Evolutionary conservation across 2,113 vertebrate species (phyloP).

Genomic region (Chloropsis cyanopogon): DNA sequence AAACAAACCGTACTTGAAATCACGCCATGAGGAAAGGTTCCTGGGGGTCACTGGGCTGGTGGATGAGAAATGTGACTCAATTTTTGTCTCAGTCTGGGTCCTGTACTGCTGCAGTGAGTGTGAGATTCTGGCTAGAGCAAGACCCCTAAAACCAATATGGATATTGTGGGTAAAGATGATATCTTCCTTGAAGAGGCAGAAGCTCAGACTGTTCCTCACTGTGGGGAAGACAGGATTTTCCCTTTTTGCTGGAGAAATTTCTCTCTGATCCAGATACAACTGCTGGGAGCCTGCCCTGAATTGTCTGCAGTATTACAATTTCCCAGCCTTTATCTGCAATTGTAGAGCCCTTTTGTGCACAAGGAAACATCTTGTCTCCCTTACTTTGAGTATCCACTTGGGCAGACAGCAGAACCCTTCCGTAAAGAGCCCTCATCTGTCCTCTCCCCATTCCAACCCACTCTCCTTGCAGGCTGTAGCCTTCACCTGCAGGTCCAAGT

Average conservation of each 20-base stretch:
- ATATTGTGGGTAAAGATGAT: neutral
- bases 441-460: neutral
- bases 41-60: rapidly evolving
- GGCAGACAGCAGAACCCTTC: neutral
- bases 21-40: neutral
- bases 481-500: neutral
- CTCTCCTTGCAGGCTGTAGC: neutral
- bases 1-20: neutral
- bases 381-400: neutral
- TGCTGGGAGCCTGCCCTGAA: neutral
- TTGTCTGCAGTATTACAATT: neutral
- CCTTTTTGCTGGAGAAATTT: neutral
- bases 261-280: neutral
- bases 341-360: neutral
- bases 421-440: neutral
- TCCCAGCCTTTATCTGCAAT: neutral
- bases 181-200: neutral
- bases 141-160: neutral
- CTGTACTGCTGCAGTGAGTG: neutral
- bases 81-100: neutral
- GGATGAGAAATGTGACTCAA: neutral
- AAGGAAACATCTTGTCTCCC: neutral
- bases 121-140: neutral
- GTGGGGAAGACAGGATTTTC: neutral
- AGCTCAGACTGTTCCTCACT: neutral